Evolutionary conservation across 2,113 vertebrate genomes (phyloP), one percentile per base, ranked within the genome.

Genomic region (Apodemus speciosus): DNA sequence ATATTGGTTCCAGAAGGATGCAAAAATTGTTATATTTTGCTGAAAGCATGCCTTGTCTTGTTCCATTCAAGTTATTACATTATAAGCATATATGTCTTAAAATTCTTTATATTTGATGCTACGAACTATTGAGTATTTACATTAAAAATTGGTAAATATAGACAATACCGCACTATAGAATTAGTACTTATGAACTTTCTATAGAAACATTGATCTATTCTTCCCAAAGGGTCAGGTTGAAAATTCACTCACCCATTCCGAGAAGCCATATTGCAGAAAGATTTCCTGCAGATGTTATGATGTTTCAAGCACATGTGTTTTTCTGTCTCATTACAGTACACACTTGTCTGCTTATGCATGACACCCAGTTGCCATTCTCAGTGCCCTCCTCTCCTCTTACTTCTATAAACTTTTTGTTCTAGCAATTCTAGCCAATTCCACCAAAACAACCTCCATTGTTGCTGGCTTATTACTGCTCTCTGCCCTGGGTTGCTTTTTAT

Each of bases 151-250:
- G 85, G 18, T 85, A 93, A 46, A 85, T 81, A 30, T 14, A 87
- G 23, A 4, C 40, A 87, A 72, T 46, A 40, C n/a, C 64, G 89
- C 13, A 16, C 43, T 18, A 43, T 27, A 76, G 38, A 87, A 43
- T 79, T 85, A 69, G 40, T n/a, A 89, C 83, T 38, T 93, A 6
- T 81, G 83, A 93, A 88, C 40, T 90, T 88, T 88, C 56, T 76
- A 32, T 72, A 79, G 89, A 62, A 89, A 49, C 40, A 14, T 83
- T 84, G 51, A 30, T 89, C 7, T 7, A 73, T 81, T 18, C 3
- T 68, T 81, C n/a, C 83, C 27, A 92, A 60, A 60, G 92, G 21
- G 15, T 77, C 23, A 76, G 13, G 21, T 64, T 93, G 71, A 86
- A 93, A 93, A 79, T 79, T 40, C 69, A 92, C 46, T 79, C 60